A percentile compares a stretch with the other conserved stretches of the same genome.
These are phyloP conservation scores for Coccyzus lansbergi DNA, from an alignment of 2,797 vertebrate species.

Conservation along the genomic window DNA sequence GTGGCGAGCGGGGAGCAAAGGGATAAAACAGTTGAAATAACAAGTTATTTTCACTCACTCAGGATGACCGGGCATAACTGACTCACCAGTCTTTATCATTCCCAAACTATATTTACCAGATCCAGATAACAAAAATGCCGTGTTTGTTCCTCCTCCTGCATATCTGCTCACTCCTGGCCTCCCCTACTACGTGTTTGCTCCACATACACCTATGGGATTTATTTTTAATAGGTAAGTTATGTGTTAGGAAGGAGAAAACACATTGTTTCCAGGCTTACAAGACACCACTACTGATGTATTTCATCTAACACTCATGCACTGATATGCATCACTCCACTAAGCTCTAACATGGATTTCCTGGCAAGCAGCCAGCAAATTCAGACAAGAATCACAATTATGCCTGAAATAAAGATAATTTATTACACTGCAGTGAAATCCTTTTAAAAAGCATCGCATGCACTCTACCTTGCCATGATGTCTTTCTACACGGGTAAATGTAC, in stretches of 20 bases:
- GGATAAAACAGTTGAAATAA: conserved; percentile 59
- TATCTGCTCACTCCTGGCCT: neutral
- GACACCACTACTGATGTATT: neutral
- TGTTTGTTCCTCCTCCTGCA: neutral
- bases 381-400: neutral
- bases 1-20: neutral
- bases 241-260: neutral
- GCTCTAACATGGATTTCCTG: neutral
- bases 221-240: neutral
- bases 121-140: conserved; percentile 12
- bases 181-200: neutral
- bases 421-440: neutral
- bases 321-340: neutral
- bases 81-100: conserved; percentile 43
- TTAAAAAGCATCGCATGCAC: neutral
- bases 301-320: neutral
- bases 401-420: conserved; percentile 16
- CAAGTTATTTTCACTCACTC: conserved; percentile 64
- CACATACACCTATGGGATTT: neutral
- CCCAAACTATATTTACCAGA: conserved; percentile 45
- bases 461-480: neutral
- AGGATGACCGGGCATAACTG: conserved; percentile 59
- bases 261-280: neutral
- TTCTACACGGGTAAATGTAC: neutral
- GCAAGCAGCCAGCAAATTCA: neutral